Base-by-base conservation (phyloP, 1,140 invertebrate genomes). In the Neuroterus valhalla region DNA sequence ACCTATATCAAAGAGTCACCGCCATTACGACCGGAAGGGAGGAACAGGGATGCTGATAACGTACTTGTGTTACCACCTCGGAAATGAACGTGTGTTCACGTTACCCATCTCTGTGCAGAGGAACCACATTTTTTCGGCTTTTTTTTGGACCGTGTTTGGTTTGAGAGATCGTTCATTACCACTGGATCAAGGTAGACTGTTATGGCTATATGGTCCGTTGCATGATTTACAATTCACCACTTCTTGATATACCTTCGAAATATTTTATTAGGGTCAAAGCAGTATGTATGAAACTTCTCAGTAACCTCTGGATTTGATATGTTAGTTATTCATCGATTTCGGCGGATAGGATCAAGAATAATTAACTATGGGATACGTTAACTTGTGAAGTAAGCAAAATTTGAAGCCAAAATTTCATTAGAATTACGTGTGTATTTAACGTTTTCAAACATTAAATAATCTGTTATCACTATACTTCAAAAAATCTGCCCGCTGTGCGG, bases 1-100 rank as follows among this genome's bases (percentile, higher is more conserved):
- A 55, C 52, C 52, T 55, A 55, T 55, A 55, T 55, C 23, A 55
- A 55, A 55, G 52, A 55, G 52, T 55, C 23, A 21, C 52, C 19
- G 21, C 52, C 52, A 55, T 55, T 55, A 55, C 52, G 52, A 55
- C 17, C 52, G 52, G 52, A 55, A 55, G 52, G 19, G 17, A 55
- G 19, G 19, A 55, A 55, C 52, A 21, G 21, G 52, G 14, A 23
- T 55, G 52, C 23, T 55, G 52, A 55, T 55, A 55, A 55, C 52
- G 21, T 55, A 23, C 17, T 55, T 55, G 52, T 62, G 23, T 62
- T 62, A 31, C 55, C 55, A 62, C 55, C 26, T 62, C 55, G 52
- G 52, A 55, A 55, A 55, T 26, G 52, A 55, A 23, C 23, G 23
- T n/a, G 55, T 62, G 55, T 62, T 50, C 55, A n/a, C 55, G 23